Evolutionary conservation across 2,888 invertebrate genomes (phyloP), one percentile per base, ranked within the genome.

Genomic region (Caenorhabditis becei): DNA sequence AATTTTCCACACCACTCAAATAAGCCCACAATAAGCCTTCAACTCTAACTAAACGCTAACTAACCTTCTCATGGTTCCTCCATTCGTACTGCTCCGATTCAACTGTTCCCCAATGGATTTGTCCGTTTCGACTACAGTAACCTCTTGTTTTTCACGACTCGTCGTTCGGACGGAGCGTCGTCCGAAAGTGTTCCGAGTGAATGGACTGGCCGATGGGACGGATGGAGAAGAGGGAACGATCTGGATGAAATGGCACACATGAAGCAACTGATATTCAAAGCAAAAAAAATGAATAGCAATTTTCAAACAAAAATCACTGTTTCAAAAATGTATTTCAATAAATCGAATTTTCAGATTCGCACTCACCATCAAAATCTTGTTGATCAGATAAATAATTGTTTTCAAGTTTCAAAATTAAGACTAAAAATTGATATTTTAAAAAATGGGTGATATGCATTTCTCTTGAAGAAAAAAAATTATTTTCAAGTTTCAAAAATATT

Each of bases 141-240:
- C n/a, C 26, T 67, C 72, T 7, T 44, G 44, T 20, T 70, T 75
- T 23, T 80, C 80, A 14, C 70, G 65, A 56, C 75, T 80, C 11
- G 80, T 75, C 7, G 71, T 75, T 14, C 80, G 49, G 0, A 80
- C 75, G 11, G 80, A 80, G 37, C 80, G 24, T 7, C 80, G 35
- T 23, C 75, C 80, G 26, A 47, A 18, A 0, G 61, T 62, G 53
- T 80, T 80, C 11, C 80, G 28, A 1, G 41, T 8, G 51, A 80
- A 70, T 14, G 80, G 53, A 37, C 10, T 37, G 23, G 37, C 41
- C 32, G 4, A n/a, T 14, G 54, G 53, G 49, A 7, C 4, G 49
- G 14, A 11, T 11, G 20, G 26, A n/a, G 54, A 24, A 24, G 53
- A 4, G 4, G 26, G 23, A 56, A 54, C 10, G 72, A 56, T n/a